phyloP scores from a whole-genome alignment of 2,113 vertebrate genomes.

The Melanerpes aurifrons region DNA sequence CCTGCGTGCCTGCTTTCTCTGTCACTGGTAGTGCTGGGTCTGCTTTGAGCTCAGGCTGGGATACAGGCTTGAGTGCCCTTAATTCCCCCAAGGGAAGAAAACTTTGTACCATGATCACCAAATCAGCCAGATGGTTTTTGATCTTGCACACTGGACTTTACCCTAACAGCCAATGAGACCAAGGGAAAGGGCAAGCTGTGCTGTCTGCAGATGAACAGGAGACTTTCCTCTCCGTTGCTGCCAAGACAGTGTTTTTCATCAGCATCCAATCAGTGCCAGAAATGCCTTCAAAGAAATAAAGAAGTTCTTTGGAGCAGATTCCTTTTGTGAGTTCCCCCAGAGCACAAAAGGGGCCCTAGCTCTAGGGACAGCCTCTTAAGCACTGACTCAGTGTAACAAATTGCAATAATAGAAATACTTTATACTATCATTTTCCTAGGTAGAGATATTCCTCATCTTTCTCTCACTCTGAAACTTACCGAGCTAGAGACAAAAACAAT shows the following conservation, averaged over 20 bases:
- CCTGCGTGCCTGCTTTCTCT: accelerated
- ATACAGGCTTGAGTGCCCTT: not conserved
- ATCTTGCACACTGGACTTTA: not conserved
- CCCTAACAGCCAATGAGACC: not conserved
- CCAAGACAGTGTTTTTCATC: constrained; percentile 28
- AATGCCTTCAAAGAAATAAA: constrained; percentile 45
- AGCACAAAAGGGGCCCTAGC: not conserved
- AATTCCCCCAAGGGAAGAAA: not conserved
- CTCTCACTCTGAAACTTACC: not conserved
- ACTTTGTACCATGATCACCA: not conserved
- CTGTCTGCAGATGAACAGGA: not conserved
- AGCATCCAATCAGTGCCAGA: not conserved
- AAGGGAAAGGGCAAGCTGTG: not conserved
- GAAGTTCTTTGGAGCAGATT: constrained; percentile 11
- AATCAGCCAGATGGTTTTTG: not conserved
- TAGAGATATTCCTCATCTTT: constrained; percentile 10
- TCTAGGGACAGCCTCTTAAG: not conserved
- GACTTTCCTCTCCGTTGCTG: not conserved
- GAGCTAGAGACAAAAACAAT: not conserved
- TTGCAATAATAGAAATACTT: not conserved
- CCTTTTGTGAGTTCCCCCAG: not conserved
- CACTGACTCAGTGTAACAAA: not conserved
- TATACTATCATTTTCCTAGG: not conserved
- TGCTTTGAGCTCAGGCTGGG: not conserved
- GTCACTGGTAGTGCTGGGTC: accelerated